Conservation (phyloP, 2,888 invertebrate species). For the Argyra leucocephala region DNA sequence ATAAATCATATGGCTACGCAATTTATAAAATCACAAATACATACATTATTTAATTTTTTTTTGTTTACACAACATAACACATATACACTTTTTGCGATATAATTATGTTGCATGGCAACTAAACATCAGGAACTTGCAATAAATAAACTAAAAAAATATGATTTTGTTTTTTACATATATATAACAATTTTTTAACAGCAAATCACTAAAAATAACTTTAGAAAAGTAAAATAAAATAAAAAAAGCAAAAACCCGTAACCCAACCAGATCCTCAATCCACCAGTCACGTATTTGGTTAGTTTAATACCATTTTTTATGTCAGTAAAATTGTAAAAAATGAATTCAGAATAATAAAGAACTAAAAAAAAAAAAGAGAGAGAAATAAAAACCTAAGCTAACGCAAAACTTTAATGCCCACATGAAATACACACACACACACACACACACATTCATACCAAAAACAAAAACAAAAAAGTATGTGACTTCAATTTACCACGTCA, state of each 20-base stretch:
- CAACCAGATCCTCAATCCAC: not conserved
- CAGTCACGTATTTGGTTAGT: slow-evolving; percentile 3
- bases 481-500: not conserved
- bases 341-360: not conserved
- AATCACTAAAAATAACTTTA: no score
- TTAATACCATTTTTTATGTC: slow-evolving; percentile 4
- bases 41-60: no score
- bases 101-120: no score
- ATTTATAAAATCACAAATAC: no score
- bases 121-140: not conserved
- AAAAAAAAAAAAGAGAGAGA: not conserved
- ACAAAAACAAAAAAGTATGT: no score
- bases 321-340: not conserved
- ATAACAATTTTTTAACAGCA: no score
- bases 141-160: not conserved
- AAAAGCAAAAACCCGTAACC: not conserved
- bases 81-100: no score
- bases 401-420: not conserved
- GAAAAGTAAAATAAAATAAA: not conserved
- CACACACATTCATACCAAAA: not conserved
- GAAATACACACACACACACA: not conserved
- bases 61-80: no score
- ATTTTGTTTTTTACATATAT: no score
- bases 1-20: no score
- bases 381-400: not conserved